Base-by-base conservation (phyloP, 2,888 invertebrate genomes). In the Sepiola atlantica region DNA sequence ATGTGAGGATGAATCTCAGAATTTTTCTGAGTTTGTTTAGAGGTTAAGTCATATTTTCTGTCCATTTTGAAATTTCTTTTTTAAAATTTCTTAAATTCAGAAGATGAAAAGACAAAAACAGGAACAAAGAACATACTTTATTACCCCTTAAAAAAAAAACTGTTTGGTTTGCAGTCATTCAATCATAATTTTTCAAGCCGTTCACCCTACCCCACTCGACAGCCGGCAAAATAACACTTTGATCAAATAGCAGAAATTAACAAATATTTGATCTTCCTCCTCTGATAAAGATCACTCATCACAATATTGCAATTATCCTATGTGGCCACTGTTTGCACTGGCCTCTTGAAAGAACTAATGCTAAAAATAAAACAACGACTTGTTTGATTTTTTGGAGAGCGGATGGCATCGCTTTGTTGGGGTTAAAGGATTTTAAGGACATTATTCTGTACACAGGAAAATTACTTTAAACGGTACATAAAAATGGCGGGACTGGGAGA, bases 181-280 rank as follows among this genome's bases (percentile, higher is more conserved):
- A n/a, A 18, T 77, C 77, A 77, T 77, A 16, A n/a, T 32, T n/a
- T 16, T 32, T 4, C 16, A 16, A 77, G 3, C n/a, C 77, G 4
- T 32, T 32, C n/a, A n/a, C n/a, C 12, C 16, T 4, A 20, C 21
- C 21, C 28, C 28, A 61, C 24, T 45, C 45, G 45, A 45, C 45
- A 45, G 45, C 45, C 45, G 10, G 14, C 77, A 16, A 77, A 45
- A 14, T n/a, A 16, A 14, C 77, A 77, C 77, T 77, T 77, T 77
- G 77, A 21, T 77, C n/a, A 77, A 77, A 77, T 77, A n/a, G 77
- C 77, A 77, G 32, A 77, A 77, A 77, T 77, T 77, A 77, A n/a
- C 77, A 77, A 77, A 77, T 77, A 77, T 77, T 77, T 77, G 77
- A 77, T 77, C 77, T 77, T 77, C 77, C n/a, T 77, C 77, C 77